Percentiles rank a stretch among this genome's conserved stretches.
Evolutionary conservation across 2,888 invertebrate species (phyloP).

Genomic region (Mystacides longicornis): DNA sequence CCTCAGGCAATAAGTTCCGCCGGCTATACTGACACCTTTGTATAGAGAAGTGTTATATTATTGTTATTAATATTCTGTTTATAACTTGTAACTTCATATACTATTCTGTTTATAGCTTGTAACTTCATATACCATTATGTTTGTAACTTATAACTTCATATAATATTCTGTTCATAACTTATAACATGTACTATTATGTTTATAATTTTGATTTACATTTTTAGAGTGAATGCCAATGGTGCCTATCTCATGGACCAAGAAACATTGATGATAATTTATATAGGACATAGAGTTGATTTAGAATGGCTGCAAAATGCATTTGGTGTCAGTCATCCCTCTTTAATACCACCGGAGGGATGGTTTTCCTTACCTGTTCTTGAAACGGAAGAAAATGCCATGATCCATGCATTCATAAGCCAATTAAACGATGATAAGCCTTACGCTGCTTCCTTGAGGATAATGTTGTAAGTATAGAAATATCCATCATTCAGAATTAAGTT

Average conservation of each 20-base stretch:
- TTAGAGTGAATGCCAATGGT: slow-evolving; percentile 65
- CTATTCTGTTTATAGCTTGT: too few species aligned
- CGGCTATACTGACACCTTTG: too few species aligned
- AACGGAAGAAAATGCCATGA: slow-evolving; percentile 62
- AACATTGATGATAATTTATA: slow-evolving; percentile 70
- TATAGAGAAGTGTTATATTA: too few species aligned
- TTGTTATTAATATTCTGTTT: too few species aligned
- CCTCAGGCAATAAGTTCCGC: too few species aligned
- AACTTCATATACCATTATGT: too few species aligned
- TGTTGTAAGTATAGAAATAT: slow-evolving; percentile 60
- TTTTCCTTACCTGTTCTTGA: slow-evolving; percentile 71
- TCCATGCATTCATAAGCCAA: slow-evolving; percentile 73
- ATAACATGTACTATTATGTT: too few species aligned
- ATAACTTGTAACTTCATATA: too few species aligned
- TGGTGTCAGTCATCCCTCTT: slow-evolving; percentile 46
- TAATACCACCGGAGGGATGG: slow-evolving; percentile 53
- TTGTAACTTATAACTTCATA: too few species aligned
- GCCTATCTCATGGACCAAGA: slow-evolving; percentile 90
- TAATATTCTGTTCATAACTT: too few species aligned
- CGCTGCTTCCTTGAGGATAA: slow-evolving; percentile 67
- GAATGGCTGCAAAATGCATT: slow-evolving; percentile 71
- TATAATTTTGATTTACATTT: too few species aligned
- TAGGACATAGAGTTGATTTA: slow-evolving; percentile 71
- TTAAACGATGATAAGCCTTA: slow-evolving; percentile 83
- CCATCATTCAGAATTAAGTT: too few species aligned